A percentile compares a stretch with the other conserved stretches of the same genome.
phyloP scores from a whole-genome alignment of 1,140 invertebrate species.

The Diorhabda elongata region DNA sequence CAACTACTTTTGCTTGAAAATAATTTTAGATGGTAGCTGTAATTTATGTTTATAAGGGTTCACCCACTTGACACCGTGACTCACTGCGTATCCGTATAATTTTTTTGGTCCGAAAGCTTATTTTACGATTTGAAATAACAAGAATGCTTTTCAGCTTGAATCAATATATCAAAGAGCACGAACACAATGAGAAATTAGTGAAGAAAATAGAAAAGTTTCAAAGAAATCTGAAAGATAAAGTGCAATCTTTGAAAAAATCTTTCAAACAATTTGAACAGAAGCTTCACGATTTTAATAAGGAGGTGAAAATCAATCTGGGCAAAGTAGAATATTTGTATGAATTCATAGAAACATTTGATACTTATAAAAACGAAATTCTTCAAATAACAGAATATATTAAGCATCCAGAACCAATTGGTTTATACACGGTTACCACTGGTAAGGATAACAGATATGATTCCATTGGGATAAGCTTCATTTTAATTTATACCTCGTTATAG shows the following conservation, averaged over 20 bases:
- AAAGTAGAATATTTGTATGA: constrained; percentile 12
- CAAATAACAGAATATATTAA: neutral
- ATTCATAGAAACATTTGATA: constrained; percentile 1
- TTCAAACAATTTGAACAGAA: constrained; percentile 4
- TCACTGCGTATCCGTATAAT: too few species aligned
- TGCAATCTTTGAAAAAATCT: neutral
- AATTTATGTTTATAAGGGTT: too few species aligned
- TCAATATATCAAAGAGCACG: constrained; percentile 16
- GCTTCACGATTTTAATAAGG: constrained; percentile 4
- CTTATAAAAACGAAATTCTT: neutral
- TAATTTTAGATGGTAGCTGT: too few species aligned
- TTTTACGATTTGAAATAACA: too few species aligned
- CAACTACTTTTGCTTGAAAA: neutral
- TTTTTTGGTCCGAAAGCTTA: too few species aligned
- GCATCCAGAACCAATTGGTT: neutral
- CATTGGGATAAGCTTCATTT: too few species aligned
- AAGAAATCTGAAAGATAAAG: neutral
- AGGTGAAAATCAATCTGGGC: constrained; percentile 5
- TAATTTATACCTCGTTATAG: too few species aligned
- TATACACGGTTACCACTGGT: neutral
- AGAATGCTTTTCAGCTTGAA: constrained; percentile 13
- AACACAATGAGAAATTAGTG: constrained; percentile 12
- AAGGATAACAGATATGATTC: too few species aligned
- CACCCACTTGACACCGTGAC: too few species aligned
- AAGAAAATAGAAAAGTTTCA: constrained; percentile 12